Percentiles rank a stretch among this genome's conserved stretches.
Evolutionary conservation across 2,797 vertebrate species (phyloP).

Genomic region (Dryobates pubescens): DNA sequence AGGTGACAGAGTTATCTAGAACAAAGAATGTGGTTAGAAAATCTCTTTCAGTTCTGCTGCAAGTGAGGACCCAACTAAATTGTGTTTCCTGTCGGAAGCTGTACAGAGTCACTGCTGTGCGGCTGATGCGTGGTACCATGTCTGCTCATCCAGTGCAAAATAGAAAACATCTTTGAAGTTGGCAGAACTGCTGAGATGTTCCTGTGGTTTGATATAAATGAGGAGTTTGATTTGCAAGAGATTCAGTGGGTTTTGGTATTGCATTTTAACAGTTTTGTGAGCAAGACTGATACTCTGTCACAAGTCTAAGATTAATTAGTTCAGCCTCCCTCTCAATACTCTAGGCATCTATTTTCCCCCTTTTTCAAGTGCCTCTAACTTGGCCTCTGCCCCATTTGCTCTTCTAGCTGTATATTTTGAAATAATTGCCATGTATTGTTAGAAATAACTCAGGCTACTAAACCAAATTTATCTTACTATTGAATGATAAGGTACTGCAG

Average conservation of each 20-base stretch:
- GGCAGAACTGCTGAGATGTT: neutral
- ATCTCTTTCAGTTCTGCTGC: neutral
- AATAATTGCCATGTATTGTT: slow-evolving; percentile 11
- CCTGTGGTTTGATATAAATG: neutral
- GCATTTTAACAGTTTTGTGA: neutral
- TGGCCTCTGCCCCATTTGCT: neutral
- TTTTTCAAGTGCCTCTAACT: neutral
- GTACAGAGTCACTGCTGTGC: neutral
- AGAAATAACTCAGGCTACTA: neutral
- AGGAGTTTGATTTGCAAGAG: neutral
- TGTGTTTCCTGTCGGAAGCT: fast-evolving
- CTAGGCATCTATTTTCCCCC: neutral
- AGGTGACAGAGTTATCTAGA: neutral
- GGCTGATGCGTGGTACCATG: fast-evolving
- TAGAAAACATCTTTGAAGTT: neutral
- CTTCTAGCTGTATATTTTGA: neutral
- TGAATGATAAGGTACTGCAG: neutral
- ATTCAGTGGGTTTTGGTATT: neutral
- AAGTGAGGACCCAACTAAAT: neutral
- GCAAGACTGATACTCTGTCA: neutral
- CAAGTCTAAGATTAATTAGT: neutral
- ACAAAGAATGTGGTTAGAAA: neutral
- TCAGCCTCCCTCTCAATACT: neutral
- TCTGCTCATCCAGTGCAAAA: neutral
- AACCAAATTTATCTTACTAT: neutral